A percentile compares a stretch with the other conserved stretches of the same genome.
These are phyloP conservation scores for Notospermus geniculatus DNA, from an alignment of 1,140 invertebrate genomes.

Conservation along the genomic window DNA sequence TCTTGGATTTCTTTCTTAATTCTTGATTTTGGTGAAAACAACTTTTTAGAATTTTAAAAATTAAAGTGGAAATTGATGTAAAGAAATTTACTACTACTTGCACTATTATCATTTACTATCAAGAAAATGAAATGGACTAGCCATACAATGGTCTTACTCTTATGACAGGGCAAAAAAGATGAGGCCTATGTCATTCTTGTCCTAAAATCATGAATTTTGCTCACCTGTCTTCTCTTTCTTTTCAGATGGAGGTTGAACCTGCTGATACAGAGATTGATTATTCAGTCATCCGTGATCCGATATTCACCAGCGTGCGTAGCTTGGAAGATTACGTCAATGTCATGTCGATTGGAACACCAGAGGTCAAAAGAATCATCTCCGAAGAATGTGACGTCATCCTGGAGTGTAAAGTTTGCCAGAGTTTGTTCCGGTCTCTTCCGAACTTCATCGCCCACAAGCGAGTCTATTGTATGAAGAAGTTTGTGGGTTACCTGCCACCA, in stretches of 20 bases:
- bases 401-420: constrained; percentile 81
- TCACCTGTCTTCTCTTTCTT: constrained; percentile 1
- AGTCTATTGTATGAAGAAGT: constrained; percentile 66
- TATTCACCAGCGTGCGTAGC: constrained; percentile 33
- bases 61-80: no score
- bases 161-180: no score
- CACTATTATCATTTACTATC: no score
- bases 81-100: no score
- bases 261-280: constrained; percentile 15
- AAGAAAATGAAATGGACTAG: no score
- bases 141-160: no score
- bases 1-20: no score
- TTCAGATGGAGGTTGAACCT: constrained; percentile 12
- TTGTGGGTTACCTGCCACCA: constrained; percentile 1
- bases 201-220: no score
- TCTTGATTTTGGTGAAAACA: no score
- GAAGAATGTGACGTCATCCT: constrained; percentile 81
- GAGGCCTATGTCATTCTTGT: no score
- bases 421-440: constrained; percentile 75
- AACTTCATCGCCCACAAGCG: constrained; percentile 84
- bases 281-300: constrained; percentile 38
- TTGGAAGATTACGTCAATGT: constrained; percentile 41
- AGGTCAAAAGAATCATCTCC: constrained; percentile 66
- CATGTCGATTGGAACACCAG: constrained; percentile 42
- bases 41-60: no score